A percentile compares a stretch with the other conserved stretches of the same genome.
Conservation (phyloP, 2,888 invertebrate species). For the Pseudococcus longispinus region DNA sequence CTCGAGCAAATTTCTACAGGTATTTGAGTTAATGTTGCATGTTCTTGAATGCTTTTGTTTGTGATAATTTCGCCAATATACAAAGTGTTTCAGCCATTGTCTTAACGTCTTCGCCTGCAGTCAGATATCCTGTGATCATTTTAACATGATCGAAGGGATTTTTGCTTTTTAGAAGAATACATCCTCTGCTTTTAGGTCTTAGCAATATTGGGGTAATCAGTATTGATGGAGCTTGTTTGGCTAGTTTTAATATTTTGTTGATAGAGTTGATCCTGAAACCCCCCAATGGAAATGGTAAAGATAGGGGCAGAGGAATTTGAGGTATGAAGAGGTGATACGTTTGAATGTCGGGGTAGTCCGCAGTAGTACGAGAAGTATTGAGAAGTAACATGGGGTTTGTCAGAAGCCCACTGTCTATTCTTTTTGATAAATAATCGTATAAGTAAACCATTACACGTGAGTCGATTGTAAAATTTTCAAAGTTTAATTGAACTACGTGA, state of each 20-base stretch:
- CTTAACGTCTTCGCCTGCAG: constrained; percentile 24
- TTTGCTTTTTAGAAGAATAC: too few relatives aligned
- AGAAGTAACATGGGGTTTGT: background rate
- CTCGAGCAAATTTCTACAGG: background rate
- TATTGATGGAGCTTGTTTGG: constrained; percentile 57
- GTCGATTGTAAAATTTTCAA: background rate
- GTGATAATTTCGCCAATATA: too few relatives aligned
- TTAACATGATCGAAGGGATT: constrained; percentile 28
- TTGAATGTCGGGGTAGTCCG: too few relatives aligned
- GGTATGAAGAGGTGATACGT: background rate
- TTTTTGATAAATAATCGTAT: background rate
- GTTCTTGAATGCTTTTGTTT: too few relatives aligned
- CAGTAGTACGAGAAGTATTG: background rate
- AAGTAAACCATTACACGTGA: background rate
- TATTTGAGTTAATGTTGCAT: background rate
- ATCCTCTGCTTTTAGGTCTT: constrained; percentile 61
- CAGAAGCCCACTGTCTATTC: background rate
- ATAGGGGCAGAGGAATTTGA: background rate
- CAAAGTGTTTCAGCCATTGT: background rate
- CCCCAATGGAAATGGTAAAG: too few relatives aligned
- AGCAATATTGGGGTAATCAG: constrained; percentile 62
- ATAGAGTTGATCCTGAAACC: background rate
- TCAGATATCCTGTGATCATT: constrained; percentile 49
- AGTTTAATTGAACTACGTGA: constrained; percentile 58
- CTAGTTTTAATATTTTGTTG: background rate